Percentiles rank a stretch among this genome's conserved stretches.
Evolutionary conservation across 2,113 vertebrate species (phyloP).

Genomic region (Serinus canaria): DNA sequence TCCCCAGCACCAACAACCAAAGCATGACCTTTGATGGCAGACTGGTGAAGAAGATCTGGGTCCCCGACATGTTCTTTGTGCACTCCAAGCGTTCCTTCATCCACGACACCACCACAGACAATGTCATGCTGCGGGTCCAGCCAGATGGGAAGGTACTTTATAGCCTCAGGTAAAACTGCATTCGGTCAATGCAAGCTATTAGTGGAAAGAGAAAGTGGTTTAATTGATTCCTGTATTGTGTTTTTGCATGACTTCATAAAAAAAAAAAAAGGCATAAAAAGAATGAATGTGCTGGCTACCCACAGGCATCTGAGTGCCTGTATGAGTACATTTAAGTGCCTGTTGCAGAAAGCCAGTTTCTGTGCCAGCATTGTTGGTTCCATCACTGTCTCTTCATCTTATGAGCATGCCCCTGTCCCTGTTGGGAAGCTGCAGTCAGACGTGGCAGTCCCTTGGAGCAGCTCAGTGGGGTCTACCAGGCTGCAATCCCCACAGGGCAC

Average conservation of each 20-base stretch:
- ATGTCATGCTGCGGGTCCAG: conserved; percentile 95
- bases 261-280: neutral
- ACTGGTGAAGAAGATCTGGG: conserved; percentile 98
- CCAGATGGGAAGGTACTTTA: conserved; percentile 96
- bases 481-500: rapidly evolving
- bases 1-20: conserved; percentile 94
- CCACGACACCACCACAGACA: conserved; percentile 96
- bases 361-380: neutral
- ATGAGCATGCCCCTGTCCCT: neutral
- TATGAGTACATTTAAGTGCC: neutral
- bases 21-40: conserved; percentile 98
- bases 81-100: conserved; percentile 98
- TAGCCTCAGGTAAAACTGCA: conserved; percentile 86
- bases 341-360: neutral
- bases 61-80: conserved; percentile 97
- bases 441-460: rapidly evolving
- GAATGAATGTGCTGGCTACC: neutral
- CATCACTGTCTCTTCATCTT: neutral
- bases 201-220: neutral
- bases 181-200: neutral
- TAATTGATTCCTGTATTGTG: neutral
- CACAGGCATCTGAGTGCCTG: neutral
- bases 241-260: neutral
- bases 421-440: neutral
- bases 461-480: rapidly evolving